Evolutionary conservation across 2,888 invertebrate genomes (phyloP), one percentile per base, ranked within the genome.

Genomic region (Kuschelorhynchus macadamiae): DNA sequence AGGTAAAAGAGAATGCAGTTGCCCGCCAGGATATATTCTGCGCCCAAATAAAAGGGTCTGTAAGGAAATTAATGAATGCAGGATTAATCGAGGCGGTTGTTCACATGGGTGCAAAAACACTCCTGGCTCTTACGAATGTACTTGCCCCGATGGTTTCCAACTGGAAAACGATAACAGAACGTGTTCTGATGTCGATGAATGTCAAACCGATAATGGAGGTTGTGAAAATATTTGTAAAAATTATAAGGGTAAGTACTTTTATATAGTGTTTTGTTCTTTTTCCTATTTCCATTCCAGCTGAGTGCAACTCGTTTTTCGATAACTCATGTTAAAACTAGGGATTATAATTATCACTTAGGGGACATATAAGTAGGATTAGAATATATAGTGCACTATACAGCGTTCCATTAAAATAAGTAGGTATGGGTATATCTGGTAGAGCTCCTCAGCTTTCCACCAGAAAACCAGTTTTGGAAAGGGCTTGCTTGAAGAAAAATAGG

Each of bases 81-180:
- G 81, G 7, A 74, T 80, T 0, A 84, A 85, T 59, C 88, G 89
- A 69, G 89, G 88, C 0, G 88, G 87, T 30, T 92, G 91, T 77
- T 86, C 87, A 2, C 90, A 91, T 63, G 84, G 85, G 16, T 92
- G 92, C 76, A 80, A 83, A 50, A 87, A 88, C 63, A 80, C 82
- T 1, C 84, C 85, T 11, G 88, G 87, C 0, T 81, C 85, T 20
- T 84, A 81, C 57, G 79, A 81, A 44, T 89, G 89, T 70, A 77
- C 79, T 2, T 88, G 87, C 68, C 85, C 85, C 0, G 71, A 78
- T 5, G 87, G 87, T 0, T 83, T 82, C 68, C 72, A 74, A 0
- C 69, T 85, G 7, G 81, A 81, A 55, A 47, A 41, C 0, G 67
- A 78, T 42, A 78, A 82, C 50, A 80, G 73, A 33, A 81, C 81